A percentile compares a stretch with the other conserved stretches of the same genome.
Conservation (phyloP, 2,797 vertebrate genomes). For the Botia almorhae region DNA sequence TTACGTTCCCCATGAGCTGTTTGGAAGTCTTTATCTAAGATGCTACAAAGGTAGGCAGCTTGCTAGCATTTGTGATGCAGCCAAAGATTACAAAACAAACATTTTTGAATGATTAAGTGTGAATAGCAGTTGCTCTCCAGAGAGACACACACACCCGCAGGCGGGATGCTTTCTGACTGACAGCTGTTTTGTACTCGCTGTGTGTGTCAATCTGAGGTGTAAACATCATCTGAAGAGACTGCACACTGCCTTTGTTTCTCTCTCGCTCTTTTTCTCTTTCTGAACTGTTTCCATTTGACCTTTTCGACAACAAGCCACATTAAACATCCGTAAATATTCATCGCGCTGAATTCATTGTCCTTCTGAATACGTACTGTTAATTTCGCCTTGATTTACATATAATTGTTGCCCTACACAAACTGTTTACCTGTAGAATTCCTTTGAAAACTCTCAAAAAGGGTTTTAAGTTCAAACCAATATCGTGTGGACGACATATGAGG, state of each 20-base stretch:
- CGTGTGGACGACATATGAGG: neutral
- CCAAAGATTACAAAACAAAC: neutral
- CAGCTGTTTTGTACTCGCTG: slow-evolving; percentile 8
- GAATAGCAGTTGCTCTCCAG: neutral
- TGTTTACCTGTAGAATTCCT: neutral
- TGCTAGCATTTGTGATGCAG: neutral
- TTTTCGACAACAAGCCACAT: neutral
- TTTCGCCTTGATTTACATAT: neutral
- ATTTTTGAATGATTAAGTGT: neutral
- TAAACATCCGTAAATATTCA: neutral
- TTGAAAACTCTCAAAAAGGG: neutral
- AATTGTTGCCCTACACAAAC: neutral
- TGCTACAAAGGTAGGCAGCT: neutral
- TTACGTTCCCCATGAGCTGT: too few species aligned
- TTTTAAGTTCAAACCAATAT: neutral
- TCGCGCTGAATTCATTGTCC: neutral
- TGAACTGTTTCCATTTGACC: slow-evolving; percentile 18
- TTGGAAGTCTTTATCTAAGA: too few species aligned
- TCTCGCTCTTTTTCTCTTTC: neutral
- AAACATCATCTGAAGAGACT: slow-evolving; percentile 40
- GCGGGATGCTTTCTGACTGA: neutral
- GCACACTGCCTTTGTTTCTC: neutral
- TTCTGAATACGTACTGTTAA: neutral
- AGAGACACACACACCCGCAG: neutral
- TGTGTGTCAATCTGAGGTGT: slow-evolving; percentile 10